These are phyloP conservation scores for Oryzias woworae DNA, from an alignment of 2,113 vertebrate genomes.

Conservation along the genomic window DNA sequence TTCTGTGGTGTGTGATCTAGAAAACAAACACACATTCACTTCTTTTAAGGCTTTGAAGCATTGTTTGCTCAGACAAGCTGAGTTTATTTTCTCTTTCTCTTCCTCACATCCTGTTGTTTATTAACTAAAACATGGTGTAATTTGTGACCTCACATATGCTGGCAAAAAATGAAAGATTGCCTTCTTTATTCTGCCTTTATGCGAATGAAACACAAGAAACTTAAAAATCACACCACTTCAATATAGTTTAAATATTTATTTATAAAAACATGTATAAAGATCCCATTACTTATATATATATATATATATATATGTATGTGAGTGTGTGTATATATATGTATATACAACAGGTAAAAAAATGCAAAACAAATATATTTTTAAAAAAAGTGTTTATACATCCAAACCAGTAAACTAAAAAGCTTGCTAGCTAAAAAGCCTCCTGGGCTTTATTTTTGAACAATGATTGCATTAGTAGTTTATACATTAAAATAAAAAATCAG, in stretches of 20 bases:
- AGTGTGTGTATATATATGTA: background rate
- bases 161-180: slow-evolving; percentile 5
- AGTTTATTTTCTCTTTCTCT: slow-evolving; percentile 1
- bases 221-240: slow-evolving; percentile 13
- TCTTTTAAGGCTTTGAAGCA: background rate
- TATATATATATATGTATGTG: slow-evolving; percentile 61
- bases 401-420: slow-evolving; percentile 1
- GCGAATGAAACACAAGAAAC: background rate
- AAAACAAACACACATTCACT: background rate
- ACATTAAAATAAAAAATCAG: slow-evolving; percentile 5
- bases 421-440: slow-evolving; percentile 43
- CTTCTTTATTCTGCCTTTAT: slow-evolving; percentile 3
- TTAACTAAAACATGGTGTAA: slow-evolving; percentile 37
- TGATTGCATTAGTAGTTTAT: slow-evolving; percentile 18
- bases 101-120: slow-evolving; percentile 49
- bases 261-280: slow-evolving; percentile 21
- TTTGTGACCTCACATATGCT: slow-evolving; percentile 43
- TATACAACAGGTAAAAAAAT: slow-evolving; percentile 15
- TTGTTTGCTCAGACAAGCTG: slow-evolving; percentile 27
- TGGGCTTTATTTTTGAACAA: slow-evolving; percentile 37
- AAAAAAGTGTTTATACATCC: slow-evolving; percentile 5
- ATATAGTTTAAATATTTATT: slow-evolving; percentile 59
- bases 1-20: background rate
- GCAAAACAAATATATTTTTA: background rate
- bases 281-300: background rate